phyloP scores from a whole-genome alignment of 1,140 invertebrate genomes.

The Triops cancriformis region DNA sequence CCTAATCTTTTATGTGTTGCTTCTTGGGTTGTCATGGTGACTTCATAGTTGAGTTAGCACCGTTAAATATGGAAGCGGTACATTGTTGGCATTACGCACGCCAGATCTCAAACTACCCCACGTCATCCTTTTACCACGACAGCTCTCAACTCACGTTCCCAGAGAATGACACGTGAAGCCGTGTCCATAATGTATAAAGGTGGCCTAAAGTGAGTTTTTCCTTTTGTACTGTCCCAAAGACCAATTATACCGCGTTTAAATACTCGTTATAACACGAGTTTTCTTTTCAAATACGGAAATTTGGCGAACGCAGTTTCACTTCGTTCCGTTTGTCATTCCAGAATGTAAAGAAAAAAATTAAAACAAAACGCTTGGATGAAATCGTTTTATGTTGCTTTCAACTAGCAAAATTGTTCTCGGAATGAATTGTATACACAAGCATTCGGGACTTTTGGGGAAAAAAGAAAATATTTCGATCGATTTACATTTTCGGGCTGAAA shows the following conservation, averaged over 20 bases:
- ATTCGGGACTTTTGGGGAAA: neutral
- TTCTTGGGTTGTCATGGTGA: neutral
- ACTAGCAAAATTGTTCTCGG: neutral
- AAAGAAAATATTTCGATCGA: too few relatives aligned
- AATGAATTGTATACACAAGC: neutral
- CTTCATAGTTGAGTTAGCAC: neutral
- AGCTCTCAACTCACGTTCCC: neutral
- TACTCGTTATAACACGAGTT: neutral
- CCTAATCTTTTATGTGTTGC: neutral
- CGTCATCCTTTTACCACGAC: neutral
- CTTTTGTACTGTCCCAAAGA: neutral
- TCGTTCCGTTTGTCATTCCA: neutral
- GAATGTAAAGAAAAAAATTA: neutral
- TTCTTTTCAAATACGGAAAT: neutral
- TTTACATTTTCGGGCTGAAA: too few relatives aligned
- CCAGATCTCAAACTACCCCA: neutral
- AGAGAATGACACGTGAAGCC: neutral
- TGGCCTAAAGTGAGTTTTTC: neutral
- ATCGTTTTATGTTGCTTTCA: neutral
- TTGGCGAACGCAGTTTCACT: neutral
- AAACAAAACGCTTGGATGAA: neutral
- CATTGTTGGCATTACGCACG: neutral
- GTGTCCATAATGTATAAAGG: neutral
- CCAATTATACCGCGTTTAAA: neutral
- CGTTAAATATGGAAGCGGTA: neutral